Conservation (phyloP, 2,113 vertebrate genomes). For the Lepidothrix coronata region DNA sequence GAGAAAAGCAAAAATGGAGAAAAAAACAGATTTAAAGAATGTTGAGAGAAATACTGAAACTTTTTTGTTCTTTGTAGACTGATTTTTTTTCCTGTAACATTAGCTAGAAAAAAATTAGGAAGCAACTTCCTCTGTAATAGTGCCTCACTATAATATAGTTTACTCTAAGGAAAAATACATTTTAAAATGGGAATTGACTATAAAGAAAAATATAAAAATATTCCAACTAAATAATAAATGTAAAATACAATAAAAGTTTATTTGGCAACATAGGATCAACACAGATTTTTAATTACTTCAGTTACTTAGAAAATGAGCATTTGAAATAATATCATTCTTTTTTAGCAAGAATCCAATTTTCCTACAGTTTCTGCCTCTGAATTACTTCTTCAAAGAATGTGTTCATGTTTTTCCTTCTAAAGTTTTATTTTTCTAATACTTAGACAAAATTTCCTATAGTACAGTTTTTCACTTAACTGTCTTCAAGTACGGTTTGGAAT, state of each 20-base stretch:
- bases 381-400: background rate
- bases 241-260: background rate
- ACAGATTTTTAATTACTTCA: background rate
- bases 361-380: background rate
- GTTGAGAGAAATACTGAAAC: slow-evolving; percentile 3
- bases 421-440: background rate
- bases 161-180: background rate
- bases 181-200: background rate
- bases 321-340: background rate
- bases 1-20: slow-evolving; percentile 10
- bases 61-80: background rate
- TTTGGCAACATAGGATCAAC: background rate
- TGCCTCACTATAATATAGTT: background rate
- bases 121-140: background rate
- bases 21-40: slow-evolving; percentile 36
- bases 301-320: background rate
- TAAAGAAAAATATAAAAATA: background rate
- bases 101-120: background rate
- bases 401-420: background rate
- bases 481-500: background rate
- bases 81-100: background rate
- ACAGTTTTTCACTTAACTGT: background rate
- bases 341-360: background rate
- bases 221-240: background rate
- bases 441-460: background rate